A percentile compares a stretch with the other conserved stretches of the same genome.
These are phyloP conservation scores for Caenorhabditis sp. DNA, from an alignment of 2,888 invertebrate genomes.

Conservation along the genomic window DNA sequence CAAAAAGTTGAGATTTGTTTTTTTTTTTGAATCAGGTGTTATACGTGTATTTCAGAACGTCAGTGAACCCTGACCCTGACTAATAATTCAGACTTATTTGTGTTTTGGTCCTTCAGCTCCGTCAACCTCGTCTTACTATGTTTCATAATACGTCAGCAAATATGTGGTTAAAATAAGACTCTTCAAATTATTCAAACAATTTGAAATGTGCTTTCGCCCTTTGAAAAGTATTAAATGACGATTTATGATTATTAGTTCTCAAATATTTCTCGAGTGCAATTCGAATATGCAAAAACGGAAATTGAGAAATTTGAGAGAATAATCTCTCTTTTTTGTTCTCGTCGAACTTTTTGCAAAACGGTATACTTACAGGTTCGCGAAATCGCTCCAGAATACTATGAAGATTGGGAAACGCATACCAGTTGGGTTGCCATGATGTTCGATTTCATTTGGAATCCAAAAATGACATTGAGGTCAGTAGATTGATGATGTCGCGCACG, in stretches of 20 bases:
- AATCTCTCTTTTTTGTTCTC: too few relatives aligned
- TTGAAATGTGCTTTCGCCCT: neutral
- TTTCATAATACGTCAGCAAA: neutral
- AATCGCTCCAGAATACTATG: conserved; percentile 94
- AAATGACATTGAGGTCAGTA: conserved; percentile 87
- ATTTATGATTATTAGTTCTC: neutral
- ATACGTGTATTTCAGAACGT: too few relatives aligned
- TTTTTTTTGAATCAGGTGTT: too few relatives aligned
- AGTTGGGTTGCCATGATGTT: conserved; percentile 91
- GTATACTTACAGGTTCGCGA: conserved; percentile 80
- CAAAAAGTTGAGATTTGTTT: too few relatives aligned
- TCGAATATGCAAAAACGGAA: neutral
- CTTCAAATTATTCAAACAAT: neutral
- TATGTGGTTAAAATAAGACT: neutral
- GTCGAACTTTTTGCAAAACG: neutral
- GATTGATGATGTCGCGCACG: conserved; percentile 78
- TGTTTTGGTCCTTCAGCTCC: conserved; percentile 6
- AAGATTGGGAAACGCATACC: conserved; percentile 88
- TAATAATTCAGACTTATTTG: too few relatives aligned
- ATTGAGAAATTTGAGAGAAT: conserved; percentile 1
- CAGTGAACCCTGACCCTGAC: too few relatives aligned
- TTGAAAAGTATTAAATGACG: neutral
- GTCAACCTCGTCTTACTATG: neutral
- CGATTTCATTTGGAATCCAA: conserved; percentile 92
- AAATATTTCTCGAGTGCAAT: neutral